These are phyloP conservation scores for Muscina levida DNA, from an alignment of 2,888 invertebrate genomes.

Conservation along the genomic window DNA sequence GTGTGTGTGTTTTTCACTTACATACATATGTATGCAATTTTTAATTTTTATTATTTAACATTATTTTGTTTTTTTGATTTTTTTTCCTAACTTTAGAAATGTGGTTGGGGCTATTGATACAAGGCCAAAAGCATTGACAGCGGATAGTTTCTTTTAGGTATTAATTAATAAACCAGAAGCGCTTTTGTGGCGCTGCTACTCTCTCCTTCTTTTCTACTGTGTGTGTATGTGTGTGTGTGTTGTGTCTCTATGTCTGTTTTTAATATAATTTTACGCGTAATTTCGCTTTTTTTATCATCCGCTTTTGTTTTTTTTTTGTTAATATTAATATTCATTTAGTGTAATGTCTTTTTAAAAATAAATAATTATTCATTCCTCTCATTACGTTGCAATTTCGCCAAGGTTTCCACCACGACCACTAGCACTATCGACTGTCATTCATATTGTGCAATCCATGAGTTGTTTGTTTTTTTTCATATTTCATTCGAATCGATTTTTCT, in stretches of 20 bases:
- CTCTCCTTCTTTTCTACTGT: constrained; percentile 13
- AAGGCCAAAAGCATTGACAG: constrained; percentile 80
- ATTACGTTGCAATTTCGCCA: too few species aligned
- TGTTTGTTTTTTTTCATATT: too few species aligned
- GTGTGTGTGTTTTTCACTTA: too few species aligned
- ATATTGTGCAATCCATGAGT: too few species aligned
- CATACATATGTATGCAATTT: background rate
- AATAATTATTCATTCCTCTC: too few species aligned
- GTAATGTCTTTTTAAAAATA: background rate
- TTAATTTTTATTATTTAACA: constrained; percentile 23
- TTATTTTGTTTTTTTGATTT: constrained; percentile 64
- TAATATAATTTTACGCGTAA: background rate
- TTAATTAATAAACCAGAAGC: constrained; percentile 60
- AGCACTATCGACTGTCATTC: too few species aligned
- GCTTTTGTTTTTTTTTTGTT: constrained; percentile 39
- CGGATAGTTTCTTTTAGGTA: constrained; percentile 80
- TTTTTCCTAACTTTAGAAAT: constrained; percentile 75
- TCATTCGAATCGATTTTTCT: too few species aligned
- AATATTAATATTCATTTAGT: background rate
- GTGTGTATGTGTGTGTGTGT: constrained; percentile 37
- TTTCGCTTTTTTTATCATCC: background rate
- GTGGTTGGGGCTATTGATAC: constrained; percentile 77
- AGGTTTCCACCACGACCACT: too few species aligned
- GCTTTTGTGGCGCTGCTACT: constrained; percentile 29
- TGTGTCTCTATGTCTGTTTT: constrained; percentile 19